These are phyloP conservation scores for Bimastos eiseni DNA, from an alignment of 2,888 invertebrate species.

Conservation along the genomic window DNA sequence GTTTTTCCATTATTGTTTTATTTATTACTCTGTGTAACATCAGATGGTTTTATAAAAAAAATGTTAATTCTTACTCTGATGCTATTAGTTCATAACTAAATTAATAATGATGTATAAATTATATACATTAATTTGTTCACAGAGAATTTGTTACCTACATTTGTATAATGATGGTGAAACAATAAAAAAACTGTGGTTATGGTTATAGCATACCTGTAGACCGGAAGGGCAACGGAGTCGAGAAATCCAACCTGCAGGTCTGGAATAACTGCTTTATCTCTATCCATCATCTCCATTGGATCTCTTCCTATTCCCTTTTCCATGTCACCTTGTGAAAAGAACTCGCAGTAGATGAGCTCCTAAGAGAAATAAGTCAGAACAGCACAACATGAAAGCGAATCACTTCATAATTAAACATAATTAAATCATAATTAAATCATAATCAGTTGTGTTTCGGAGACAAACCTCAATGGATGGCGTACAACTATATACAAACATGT, in stretches of 20 bases:
- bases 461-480: background rate
- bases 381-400: background rate
- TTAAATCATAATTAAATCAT: too few relatives aligned
- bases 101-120: too few relatives aligned
- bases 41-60: too few relatives aligned
- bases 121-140: too few relatives aligned
- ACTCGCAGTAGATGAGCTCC: conserved; percentile 79
- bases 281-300: conserved; percentile 78
- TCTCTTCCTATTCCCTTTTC: conserved; percentile 78
- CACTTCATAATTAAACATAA: background rate
- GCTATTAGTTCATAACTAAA: too few relatives aligned
- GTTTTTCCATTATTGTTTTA: too few relatives aligned
- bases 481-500: background rate
- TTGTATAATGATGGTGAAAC: too few relatives aligned
- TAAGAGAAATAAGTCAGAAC: background rate
- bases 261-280: conserved; percentile 79
- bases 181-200: too few relatives aligned
- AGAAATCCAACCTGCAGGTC: conserved; percentile 79
- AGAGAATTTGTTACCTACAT: too few relatives aligned
- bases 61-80: too few relatives aligned
- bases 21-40: too few relatives aligned
- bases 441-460: background rate
- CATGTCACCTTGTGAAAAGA: conserved; percentile 83
- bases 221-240: conserved; percentile 67
- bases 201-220: conserved; percentile 63